Base-by-base conservation (phyloP, 1,140 invertebrate genomes). In the Drosophila bipectinata region DNA sequence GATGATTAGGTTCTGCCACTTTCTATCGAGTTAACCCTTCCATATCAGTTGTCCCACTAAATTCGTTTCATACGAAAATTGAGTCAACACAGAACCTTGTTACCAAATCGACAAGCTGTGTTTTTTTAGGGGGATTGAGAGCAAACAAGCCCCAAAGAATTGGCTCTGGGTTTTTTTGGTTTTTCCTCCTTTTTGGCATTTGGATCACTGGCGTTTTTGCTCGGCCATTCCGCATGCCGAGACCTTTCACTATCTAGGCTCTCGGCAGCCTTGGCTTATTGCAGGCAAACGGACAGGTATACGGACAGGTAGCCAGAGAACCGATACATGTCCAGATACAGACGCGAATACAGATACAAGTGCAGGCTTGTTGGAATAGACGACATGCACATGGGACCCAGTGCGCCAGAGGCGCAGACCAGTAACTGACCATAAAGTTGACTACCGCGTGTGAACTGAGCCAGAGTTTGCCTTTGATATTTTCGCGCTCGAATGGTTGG, bases 391-490 rank as follows among this genome's bases (percentile, higher is more conserved):
- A 47, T 37, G 72, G 55, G 41, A 75, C 72, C 60, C 55, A 55
- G 62, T 59, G 72, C 61, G 26, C 62, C 49, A 64, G 62, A 48
- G 54, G 53, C 67, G 57, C 51, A 67, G 54, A 48, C 34, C 75
- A 78, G 47, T 39, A 72, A 60, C 77, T 87, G 81, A 66, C 77
- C 81, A 72, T 78, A 85, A 67, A 67, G 41, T 51, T 71, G 66
- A 64, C 72, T 74, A 48, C 72, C 73, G 83, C 82, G 83, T 87
- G 82, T 88, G 82, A 87, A 87, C 83, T 72, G 55, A 59, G 30
- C 54, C 67, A 69, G 58, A 69, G 63, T 66, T 69, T 68, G 78
- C 82, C 83, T 87, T 87, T 87, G 83, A 88, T 87, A 87, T 88
- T 85, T 85, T 72, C 69, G 73, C 68, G 74, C 51, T 62, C 14